Evolutionary conservation across 2,797 vertebrate species (phyloP), one percentile per base, ranked within the genome.

Genomic region (Lutjanus campechanus): DNA sequence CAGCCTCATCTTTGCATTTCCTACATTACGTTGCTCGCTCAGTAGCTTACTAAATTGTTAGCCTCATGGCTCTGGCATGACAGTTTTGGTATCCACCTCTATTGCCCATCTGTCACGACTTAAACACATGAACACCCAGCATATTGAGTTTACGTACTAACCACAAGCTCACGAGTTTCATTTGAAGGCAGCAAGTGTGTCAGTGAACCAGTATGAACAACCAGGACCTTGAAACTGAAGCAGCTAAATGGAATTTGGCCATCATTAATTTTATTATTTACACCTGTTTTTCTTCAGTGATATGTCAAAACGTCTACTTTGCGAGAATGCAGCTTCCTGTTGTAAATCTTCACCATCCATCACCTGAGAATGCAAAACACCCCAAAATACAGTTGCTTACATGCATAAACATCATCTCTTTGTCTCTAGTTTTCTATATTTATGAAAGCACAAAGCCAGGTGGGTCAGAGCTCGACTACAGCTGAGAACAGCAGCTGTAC

Each of bases 361-460:
- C 29, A 2, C 29, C 19, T 54, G 56, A 51, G 20, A 47, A 19
- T 46, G 1, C 22, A 46, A 46, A 46, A 15, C 8, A 41, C 47
- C 61, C 29, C 60, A 63, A 76, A 78, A 53, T 10, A 56, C 58
- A 54, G 20, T 29, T 54, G 49, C 55, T 58, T 47, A 22, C 11
- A 62, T 1, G 29, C 17, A 55, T 11, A 11, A 36, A 58, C 46
- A 51, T 29, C 54, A 49, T 8, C 22, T 75, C 43, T 65, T 75
- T 47, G 19, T 61, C 8, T 68, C 20, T 19, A 22, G 68, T 70
- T 58, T 11, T 41, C 46, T 61, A 11, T 5, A 46, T 71, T 44
- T 69, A 16, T 15, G 4, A 49, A 47, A 63, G 56, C 65, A 56
- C 49, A 76, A 68, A 77, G 75, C 49, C 67, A 64, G 68, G 63